Percentiles rank a stretch among this genome's conserved stretches.
phyloP scores from a whole-genome alignment of 2,888 invertebrate species.

The Acanthococcus lagerstroemiae region DNA sequence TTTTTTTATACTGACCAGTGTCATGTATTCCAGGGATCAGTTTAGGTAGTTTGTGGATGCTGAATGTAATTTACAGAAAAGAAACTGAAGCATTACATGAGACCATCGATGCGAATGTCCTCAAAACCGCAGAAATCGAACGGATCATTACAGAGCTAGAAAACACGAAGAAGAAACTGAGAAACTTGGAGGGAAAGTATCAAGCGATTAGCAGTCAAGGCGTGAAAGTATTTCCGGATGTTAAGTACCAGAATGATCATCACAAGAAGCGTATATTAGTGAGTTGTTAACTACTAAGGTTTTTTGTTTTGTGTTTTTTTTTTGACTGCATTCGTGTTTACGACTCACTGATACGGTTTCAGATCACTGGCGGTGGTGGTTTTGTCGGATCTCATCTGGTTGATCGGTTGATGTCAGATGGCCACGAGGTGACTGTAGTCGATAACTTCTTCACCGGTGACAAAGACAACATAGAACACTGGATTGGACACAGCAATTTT shows the following conservation, averaged over 20 bases:
- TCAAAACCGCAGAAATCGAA: background rate
- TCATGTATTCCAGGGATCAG: no score
- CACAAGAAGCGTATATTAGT: conserved; percentile 86
- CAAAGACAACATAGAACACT: conserved; percentile 94
- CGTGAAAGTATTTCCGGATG: conserved; percentile 78
- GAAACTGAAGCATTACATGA: no score
- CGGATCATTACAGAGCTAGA: background rate
- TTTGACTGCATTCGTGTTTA: background rate
- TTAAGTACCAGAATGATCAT: conserved; percentile 83
- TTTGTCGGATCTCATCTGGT: conserved; percentile 99
- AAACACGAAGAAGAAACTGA: conserved; percentile 49
- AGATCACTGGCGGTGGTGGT: conserved; percentile 92
- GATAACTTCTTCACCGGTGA: conserved; percentile 98
- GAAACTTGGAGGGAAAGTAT: conserved; percentile 61
- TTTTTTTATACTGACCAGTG: no score
- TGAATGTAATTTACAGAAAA: no score
- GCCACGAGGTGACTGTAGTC: conserved; percentile 91
- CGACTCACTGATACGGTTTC: conserved; percentile 37
- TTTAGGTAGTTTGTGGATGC: no score
- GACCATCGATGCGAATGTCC: no score
- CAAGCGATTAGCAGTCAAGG: conserved; percentile 54
- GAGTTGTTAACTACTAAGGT: conserved; percentile 37
- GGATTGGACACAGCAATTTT: conserved; percentile 98
- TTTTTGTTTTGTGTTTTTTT: background rate
- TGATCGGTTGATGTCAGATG: conserved; percentile 86